Base-by-base conservation (phyloP, 2,113 vertebrate genomes). In the Sturnira hondurensis region DNA sequence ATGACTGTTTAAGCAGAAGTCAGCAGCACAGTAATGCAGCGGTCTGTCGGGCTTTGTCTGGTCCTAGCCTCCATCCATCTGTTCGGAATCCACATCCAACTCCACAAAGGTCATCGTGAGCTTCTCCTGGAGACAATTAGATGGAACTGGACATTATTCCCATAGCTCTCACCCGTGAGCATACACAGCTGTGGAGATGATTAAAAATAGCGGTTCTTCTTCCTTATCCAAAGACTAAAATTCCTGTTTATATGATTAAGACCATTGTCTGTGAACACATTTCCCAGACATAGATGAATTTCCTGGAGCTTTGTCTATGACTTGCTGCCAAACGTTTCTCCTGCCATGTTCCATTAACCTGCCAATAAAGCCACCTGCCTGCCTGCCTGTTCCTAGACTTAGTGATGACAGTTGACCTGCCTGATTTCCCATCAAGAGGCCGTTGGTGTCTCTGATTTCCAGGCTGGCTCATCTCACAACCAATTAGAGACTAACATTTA, bases 341-440 rank as follows among this genome's bases (percentile, higher is more conserved):
- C 50, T 88, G 36, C 41, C 70, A 50, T 33, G 43, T 58, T 65
- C 36, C 54, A 63, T 67, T 45, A 74, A 36, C 6, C 76, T 95
- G 96, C 92, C 95, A 93, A 91, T 91, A 97, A 87, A 82, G 90
- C 92, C 96, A 96, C 90, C 96, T 96, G 97, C 96, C 96, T 92
- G 58, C 41, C 95, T 96, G 86, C 85, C 87, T 93, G 81, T 93
- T 28, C 52, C 91, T 88, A 28, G 65, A 52, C 67, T 85, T 56
- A 41, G 58, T 77, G 81, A 90, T 5, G 28, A 76, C 83, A 88
- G 86, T 4, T 96, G 96, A 94, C 85, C 94, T 83, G 28, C 86
- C 89, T 89, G 22, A 91, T 36, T 56, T 91, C 26, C 54, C 43
- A 74, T 89, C 74, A 71, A 71, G 52, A 82, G 45, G 38, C 15